Evolutionary conservation across 1,140 invertebrate species (phyloP), one percentile per base, ranked within the genome.

Genomic region (Andrena cerasifolii): DNA sequence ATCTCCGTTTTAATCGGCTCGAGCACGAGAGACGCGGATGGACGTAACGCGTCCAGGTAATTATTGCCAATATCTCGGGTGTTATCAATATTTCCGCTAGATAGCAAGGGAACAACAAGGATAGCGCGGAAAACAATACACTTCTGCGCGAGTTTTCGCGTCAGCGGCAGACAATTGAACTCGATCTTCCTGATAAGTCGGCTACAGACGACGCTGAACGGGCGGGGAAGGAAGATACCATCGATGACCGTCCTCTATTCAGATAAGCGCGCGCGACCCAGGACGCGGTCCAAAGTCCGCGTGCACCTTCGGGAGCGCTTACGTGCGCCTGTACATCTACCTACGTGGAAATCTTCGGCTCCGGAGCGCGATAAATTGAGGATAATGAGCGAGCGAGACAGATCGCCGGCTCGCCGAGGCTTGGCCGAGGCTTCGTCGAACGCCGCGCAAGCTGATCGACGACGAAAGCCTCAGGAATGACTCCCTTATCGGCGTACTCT

Each of bases 31-130:
- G 59, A 61, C 1, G 31, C n/a, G 4, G 33, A 62, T 59, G 33
- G 33, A 62, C 43, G 45, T 47, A n/a, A 14, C n/a, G 16, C 58
- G 28, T 10, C 53, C 24, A 12, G 21, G 40, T n/a, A 59, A 59
- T 59, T 71, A 43, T 59, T 33, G 47, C 26, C 16, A 47, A 59
- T 63, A 65, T 65, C 12, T 54, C n/a, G 26, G 47, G 54, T 56
- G n/a, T 26, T 47, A 67, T 67, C 51, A 36, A 47, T 67, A 26
- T 75, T 67, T 67, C 3, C 40, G 45, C 21, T 12, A 58, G 72
- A 75, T 68, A 58, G 8, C 24, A 28, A 21, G 18, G 33, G 54
- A 54, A 74, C 26, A 31, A 24, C 8, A 21, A 36, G 8, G 3
- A 16, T 31, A 14, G 28, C 28, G 4, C n/a, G 18, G 33, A 6